A percentile compares a stretch with the other conserved stretches of the same genome.
Conservation (phyloP, 2,888 invertebrate genomes). For the Rhogogaster chlorosoma region DNA sequence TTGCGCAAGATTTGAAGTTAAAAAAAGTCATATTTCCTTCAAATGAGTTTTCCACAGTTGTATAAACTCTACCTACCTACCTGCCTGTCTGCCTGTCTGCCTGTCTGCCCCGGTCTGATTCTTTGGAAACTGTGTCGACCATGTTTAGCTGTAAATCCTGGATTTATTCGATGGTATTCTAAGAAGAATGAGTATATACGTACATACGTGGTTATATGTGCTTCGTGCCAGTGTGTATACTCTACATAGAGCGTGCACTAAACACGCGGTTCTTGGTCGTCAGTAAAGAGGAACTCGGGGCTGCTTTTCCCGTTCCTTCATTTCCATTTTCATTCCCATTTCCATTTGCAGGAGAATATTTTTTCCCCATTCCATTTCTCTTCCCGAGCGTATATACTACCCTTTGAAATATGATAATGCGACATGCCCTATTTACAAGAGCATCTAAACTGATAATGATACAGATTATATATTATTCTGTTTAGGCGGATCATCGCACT, state of each 20-base stretch:
- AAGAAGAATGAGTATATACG: background rate
- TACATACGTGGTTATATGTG: background rate
- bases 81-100: background rate
- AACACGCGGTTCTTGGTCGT: background rate
- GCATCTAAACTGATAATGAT: constrained; percentile 35
- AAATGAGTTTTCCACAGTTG: background rate
- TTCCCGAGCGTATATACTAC: background rate
- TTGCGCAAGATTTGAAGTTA: background rate
- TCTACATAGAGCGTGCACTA: constrained; percentile 28
- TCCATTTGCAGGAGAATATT: constrained; percentile 29
- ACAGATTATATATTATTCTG: constrained; percentile 13
- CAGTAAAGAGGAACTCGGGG: constrained; percentile 21
- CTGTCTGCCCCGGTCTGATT: background rate
- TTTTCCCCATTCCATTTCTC: constrained; percentile 13
- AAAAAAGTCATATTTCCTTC: background rate
- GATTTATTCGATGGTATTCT: constrained; percentile 29
- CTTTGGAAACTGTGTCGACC: constrained; percentile 26
- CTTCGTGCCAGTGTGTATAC: background rate
- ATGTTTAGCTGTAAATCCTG: background rate
- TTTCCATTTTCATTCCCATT: constrained; percentile 37
- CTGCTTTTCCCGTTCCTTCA: constrained; percentile 20
- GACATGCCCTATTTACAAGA: constrained; percentile 37
- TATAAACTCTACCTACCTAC: background rate
- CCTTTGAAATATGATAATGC: constrained; percentile 35
- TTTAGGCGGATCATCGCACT: background rate